A percentile compares a stretch with the other conserved stretches of the same genome.
Conservation (phyloP, 2,113 vertebrate species). For the Phylloscopus trochiloides region DNA sequence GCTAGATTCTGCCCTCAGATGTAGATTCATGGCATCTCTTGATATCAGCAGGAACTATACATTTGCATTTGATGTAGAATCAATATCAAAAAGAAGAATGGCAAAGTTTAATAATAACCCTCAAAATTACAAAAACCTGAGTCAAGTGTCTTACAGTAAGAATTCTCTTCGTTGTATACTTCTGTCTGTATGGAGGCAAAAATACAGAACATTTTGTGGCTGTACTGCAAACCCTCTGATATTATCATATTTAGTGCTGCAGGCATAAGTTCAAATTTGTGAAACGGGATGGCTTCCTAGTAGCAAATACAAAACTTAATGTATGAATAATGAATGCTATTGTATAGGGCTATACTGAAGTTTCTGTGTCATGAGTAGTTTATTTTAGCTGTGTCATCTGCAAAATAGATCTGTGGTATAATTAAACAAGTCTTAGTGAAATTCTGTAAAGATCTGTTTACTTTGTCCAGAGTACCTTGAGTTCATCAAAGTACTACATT, state of each 20-base stretch:
- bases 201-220: background rate
- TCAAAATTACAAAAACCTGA: background rate
- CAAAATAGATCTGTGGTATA: background rate
- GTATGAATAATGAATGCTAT: background rate
- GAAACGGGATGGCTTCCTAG: background rate
- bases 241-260: background rate
- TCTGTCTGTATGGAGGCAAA: background rate
- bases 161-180: background rate
- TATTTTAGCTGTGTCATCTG: background rate
- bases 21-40: background rate
- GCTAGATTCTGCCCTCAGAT: background rate
- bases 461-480: background rate
- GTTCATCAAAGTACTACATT: background rate
- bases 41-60: background rate
- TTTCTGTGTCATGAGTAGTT: background rate
- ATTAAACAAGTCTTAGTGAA: background rate
- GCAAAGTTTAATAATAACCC: background rate
- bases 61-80: background rate
- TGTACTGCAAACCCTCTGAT: background rate
- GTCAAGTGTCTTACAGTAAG: background rate
- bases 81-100: background rate
- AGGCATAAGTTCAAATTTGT: background rate
- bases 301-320: background rate
- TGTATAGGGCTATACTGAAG: background rate
- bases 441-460: background rate